Evolutionary conservation across 1,140 invertebrate genomes (phyloP), one percentile per base, ranked within the genome.

Genomic region (Caenorhabditis briggsae): DNA sequence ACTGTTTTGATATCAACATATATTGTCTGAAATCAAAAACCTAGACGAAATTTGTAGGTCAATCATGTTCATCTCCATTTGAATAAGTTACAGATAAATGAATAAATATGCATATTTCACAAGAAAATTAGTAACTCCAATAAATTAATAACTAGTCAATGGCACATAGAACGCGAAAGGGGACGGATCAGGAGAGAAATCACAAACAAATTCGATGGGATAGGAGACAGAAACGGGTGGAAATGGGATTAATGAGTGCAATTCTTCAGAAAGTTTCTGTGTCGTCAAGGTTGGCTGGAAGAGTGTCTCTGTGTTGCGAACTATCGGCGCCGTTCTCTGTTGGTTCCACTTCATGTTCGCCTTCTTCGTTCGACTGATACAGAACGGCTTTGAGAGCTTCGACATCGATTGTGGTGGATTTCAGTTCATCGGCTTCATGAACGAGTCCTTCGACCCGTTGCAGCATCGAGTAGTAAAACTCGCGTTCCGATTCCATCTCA

Each of bases 401-500:
- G 6, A 50, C 46, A 23, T 50, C 70, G n/a, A 78, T 50, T 9
- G 70, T 78, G 23, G 46, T 23, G 7, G 46, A 20, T 14, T 50
- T 20, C 43, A 20, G 43, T 33, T 78, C 70, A 20, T 78, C 46
- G 11, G 70, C 70, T 23, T 83, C 82, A 16, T 64, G 25, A n/a
- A 46, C 18, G 23, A 98, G 95, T 82, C 98, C 95, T 94, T 99
- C 97, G 93, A 99, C 98, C 92, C 98, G 96, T 91, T 97, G 94
- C 91, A 99, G 94, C 94, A 99, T 99, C 85, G 96, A 96, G 93
- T 98, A 99, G 93, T 99, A 99, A 93, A 99, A 99, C 94, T 99
- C 97, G 93, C 97, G 94, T 93, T 99, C 98, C 12, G 53, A 20
- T 41, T 88, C 85, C 46, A 59, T 74, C 11, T 48, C 64, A 14